phyloP scores from a whole-genome alignment of 2,797 vertebrate genomes.

The Poecile montanus region DNA sequence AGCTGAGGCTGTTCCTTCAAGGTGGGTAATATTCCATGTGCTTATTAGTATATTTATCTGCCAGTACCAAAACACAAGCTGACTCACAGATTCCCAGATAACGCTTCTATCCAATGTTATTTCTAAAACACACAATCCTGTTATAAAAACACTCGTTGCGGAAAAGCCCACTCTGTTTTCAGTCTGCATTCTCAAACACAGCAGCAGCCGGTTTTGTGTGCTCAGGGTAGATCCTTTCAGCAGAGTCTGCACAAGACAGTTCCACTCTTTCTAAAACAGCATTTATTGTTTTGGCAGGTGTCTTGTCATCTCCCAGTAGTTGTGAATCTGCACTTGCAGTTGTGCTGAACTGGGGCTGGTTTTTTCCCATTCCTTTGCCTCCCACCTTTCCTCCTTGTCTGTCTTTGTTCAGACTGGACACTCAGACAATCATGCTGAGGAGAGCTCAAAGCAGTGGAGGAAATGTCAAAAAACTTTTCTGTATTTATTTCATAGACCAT shows the following conservation, averaged over 20 bases:
- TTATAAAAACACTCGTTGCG: neutral
- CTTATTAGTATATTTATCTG: neutral
- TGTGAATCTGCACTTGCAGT: neutral
- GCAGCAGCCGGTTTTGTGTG: neutral
- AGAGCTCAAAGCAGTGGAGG: neutral
- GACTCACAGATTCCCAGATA: constrained; percentile 15
- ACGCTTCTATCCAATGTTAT: neutral
- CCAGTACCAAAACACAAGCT: neutral
- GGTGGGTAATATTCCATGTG: neutral
- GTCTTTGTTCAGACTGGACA: neutral
- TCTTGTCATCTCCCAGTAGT: neutral
- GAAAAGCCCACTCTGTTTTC: neutral
- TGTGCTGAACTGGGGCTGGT: fast-evolving
- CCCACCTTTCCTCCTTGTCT: neutral
- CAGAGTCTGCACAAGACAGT: neutral
- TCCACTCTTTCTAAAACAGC: neutral
- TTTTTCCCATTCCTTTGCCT: neutral
- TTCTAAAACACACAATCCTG: neutral
- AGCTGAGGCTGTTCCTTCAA: neutral
- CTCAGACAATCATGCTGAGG: neutral
- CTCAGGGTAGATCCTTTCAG: neutral
- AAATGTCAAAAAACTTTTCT: neutral
- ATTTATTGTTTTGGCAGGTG: neutral
- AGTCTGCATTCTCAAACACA: neutral
- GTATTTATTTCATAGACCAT: neutral